Evolutionary conservation across 2,888 invertebrate genomes (phyloP), one percentile per base, ranked within the genome.

Genomic region (Carpatolechia fugitivella): DNA sequence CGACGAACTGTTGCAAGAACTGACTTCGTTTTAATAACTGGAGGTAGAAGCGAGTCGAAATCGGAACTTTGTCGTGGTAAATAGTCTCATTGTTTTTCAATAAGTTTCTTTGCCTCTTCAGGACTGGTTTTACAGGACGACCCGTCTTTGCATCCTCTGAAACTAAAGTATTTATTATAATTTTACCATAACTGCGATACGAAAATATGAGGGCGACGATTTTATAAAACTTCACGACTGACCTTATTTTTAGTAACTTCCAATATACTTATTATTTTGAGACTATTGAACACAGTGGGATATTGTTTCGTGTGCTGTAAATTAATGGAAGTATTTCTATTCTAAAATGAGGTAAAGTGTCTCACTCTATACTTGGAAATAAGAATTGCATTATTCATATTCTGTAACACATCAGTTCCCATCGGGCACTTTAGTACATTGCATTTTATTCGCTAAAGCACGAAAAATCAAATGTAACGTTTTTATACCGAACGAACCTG

Each of bases 51-150:
- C 90, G 74, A 0, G 88, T 90, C 1, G 83, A 85, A 33, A 90
- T 81, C 0, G 90, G 80, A 0, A 90, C 87, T 69, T 89, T 90
- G 57, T 89, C 89, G 63, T 86, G 77, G 62, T 77, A 88, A 3
- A 90, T 57, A 0, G 88, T 89, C 68, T 90, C 89, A 57, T 78
- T 85, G 11, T 61, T 66, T 68, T 82, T 89, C 14, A 90, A 63
- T 8, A 89, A 61, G 16, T 74, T 74, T 54, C 76, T 88, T 49
- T 82, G 80, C 8, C 80, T 76, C 65, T 85, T 89, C 0, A 64
- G 20, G 52, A 73, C 70, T 1, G 59, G 54, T 68, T 82, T 86
- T 0, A 74, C 60, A 2, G 65, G 52, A 11, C 83, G 68, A 0
- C 57, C 53, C 1, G 72, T 68, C 66, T 73, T 82, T 0, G 58